These are phyloP conservation scores for Plodia interpunctella DNA, from an alignment of 1,140 invertebrate species.

Conservation along the genomic window DNA sequence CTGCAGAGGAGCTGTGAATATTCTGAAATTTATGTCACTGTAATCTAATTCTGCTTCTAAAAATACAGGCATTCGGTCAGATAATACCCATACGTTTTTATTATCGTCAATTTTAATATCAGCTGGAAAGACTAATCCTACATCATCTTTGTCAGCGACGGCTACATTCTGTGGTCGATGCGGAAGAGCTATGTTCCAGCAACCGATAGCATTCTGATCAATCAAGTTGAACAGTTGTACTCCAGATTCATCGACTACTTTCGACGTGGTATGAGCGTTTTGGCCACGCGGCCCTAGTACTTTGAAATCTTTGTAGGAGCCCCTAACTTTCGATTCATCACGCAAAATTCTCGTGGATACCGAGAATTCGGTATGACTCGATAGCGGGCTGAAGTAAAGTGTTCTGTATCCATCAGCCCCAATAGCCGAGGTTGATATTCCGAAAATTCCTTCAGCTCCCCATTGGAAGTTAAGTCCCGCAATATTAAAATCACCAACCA, in stretches of 20 bases:
- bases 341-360: slow-evolving; percentile 85
- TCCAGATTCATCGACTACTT: slow-evolving; percentile 84
- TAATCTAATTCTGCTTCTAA: slow-evolving; percentile 84
- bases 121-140: slow-evolving; percentile 85
- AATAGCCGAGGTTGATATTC: slow-evolving; percentile 83
- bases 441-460: slow-evolving; percentile 89
- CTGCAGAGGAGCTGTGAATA: slow-evolving; percentile 82
- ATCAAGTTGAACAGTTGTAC: slow-evolving; percentile 87
- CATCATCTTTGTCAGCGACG: slow-evolving; percentile 85
- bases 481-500: slow-evolving; percentile 87
- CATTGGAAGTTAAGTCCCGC: slow-evolving; percentile 89
- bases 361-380: slow-evolving; percentile 86
- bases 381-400: slow-evolving; percentile 86
- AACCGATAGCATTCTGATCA: slow-evolving; percentile 88
- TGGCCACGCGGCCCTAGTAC: slow-evolving; percentile 82
- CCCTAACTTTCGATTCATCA: slow-evolving; percentile 80
- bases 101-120: slow-evolving; percentile 85
- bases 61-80: slow-evolving; percentile 88
- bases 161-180: slow-evolving; percentile 83
- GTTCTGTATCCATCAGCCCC: slow-evolving; percentile 81
- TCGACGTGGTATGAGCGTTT: slow-evolving; percentile 83
- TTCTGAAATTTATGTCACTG: slow-evolving; percentile 87
- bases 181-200: slow-evolving; percentile 84
- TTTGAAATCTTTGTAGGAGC: slow-evolving; percentile 85
- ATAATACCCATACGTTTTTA: slow-evolving; percentile 85